Conservation (phyloP, 2,797 vertebrate genomes). For the Cottoperca gobio region DNA sequence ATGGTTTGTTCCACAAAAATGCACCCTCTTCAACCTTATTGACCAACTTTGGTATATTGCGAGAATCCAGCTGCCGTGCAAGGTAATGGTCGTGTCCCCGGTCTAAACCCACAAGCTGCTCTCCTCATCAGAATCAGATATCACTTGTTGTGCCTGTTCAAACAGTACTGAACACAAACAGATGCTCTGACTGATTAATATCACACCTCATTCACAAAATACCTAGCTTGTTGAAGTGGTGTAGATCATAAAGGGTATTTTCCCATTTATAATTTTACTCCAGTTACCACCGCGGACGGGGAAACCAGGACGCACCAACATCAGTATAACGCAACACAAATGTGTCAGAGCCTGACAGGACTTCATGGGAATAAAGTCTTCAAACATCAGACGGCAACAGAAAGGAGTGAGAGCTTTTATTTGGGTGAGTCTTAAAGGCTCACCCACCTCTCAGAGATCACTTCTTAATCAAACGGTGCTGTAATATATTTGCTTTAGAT, state of each 20-base stretch:
- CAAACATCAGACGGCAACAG: background rate
- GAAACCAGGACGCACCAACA: background rate
- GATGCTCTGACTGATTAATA: background rate
- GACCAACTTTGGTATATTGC: too few species aligned
- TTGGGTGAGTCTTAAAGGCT: background rate
- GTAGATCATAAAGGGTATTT: background rate
- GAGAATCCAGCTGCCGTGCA: too few species aligned
- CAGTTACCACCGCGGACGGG: background rate
- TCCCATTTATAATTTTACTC: background rate
- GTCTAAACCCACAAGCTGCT: background rate
- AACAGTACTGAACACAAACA: background rate
- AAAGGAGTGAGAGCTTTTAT: background rate
- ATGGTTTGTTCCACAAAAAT: too few species aligned
- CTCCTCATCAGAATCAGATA: background rate
- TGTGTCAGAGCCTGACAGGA: background rate
- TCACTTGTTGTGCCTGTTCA: background rate
- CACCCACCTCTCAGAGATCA: background rate
- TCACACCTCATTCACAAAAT: background rate
- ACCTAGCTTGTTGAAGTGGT: too few species aligned
- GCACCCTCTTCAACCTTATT: too few species aligned
- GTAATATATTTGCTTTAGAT: background rate
- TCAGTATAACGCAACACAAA: background rate
- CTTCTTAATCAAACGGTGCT: background rate
- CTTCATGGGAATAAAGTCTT: slow-evolving; percentile 2
- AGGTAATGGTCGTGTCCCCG: background rate